Base-by-base conservation (phyloP, 1,140 invertebrate species). In the Adoxophyes honmai region DNA sequence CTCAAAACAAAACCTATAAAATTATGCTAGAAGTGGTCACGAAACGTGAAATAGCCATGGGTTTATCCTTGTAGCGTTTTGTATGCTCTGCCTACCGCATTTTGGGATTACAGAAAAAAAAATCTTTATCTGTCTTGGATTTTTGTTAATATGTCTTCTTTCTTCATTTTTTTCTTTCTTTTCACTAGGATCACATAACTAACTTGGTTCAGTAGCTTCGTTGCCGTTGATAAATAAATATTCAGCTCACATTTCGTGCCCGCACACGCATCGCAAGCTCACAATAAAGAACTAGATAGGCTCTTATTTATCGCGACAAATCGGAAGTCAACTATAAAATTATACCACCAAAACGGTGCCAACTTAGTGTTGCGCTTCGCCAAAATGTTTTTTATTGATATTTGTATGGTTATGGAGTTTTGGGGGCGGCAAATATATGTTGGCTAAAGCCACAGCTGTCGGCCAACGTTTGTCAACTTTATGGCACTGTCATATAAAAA, bases 401-500 rank as follows among this genome's bases (percentile, higher is more conserved):
- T 28, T 28, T 48, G 18, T 33, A 21, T 48, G 21, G 21, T 28
- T 33, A 48, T 8, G 11, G 1, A 5, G 18, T 11, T 48, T 48
- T 28, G 18, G 42, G 42, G 11, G 21, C 5, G 10, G 42, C 42
- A 48, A 33, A 14, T 11, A 21, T 11, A 48, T 11, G 21, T 18
- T 33, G 42, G 42, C 7, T 28, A 18, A 48, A 10, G 21, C 42
- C 42, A 33, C 42, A 48, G 18, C 8, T 48, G 42, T 48, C 21
- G 42, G 5, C 16, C 8, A 14, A 4, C 10, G n/a, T 48, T 48
- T 48, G 42, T 48, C 42, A 48, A 5, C 7, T 33, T 48, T 48
- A 48, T 48, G 21, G 42, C 16, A 18, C 11, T 48, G 42, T 48
- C 42, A 48, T 21, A 48, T 48, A 48, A 48, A 48, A 44, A 44